phyloP scores from a whole-genome alignment of 2,888 invertebrate species.

The Tinea pellionella region DNA sequence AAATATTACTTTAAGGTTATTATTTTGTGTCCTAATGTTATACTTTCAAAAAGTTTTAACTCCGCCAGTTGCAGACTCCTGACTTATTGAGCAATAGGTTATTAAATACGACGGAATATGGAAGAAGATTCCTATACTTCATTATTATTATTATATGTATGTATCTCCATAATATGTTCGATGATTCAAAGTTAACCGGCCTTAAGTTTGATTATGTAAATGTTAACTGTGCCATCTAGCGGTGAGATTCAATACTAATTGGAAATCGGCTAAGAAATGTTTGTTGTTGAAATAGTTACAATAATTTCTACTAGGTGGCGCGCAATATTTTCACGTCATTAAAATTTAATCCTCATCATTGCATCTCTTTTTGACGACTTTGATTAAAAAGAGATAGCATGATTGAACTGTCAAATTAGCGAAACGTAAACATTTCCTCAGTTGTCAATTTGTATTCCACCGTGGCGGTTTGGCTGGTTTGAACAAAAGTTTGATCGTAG shows the following conservation, averaged over 20 bases:
- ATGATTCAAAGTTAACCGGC: no score
- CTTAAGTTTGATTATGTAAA: neutral
- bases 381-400: conserved; percentile 27
- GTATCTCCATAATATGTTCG: no score
- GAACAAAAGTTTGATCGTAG: conserved; percentile 16
- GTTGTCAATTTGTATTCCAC: conserved; percentile 41
- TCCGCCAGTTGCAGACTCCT: no score
- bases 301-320: neutral
- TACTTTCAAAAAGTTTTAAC: no score
- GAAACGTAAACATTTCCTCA: conserved; percentile 48
- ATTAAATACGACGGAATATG: no score
- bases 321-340: neutral
- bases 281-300: neutral
- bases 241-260: neutral
- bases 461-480: conserved; percentile 29
- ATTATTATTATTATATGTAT: no score
- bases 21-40: no score
- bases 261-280: neutral
- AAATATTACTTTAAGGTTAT: no score
- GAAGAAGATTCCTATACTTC: no score
- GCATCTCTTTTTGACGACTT: neutral
- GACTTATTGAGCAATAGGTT: no score
- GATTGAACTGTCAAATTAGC: conserved; percentile 36
- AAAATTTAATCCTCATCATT: neutral
- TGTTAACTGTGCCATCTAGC: neutral